A percentile compares a stretch with the other conserved stretches of the same genome.
phyloP scores from a whole-genome alignment of 2,888 invertebrate genomes.

The Priapulus caudatus region DNA sequence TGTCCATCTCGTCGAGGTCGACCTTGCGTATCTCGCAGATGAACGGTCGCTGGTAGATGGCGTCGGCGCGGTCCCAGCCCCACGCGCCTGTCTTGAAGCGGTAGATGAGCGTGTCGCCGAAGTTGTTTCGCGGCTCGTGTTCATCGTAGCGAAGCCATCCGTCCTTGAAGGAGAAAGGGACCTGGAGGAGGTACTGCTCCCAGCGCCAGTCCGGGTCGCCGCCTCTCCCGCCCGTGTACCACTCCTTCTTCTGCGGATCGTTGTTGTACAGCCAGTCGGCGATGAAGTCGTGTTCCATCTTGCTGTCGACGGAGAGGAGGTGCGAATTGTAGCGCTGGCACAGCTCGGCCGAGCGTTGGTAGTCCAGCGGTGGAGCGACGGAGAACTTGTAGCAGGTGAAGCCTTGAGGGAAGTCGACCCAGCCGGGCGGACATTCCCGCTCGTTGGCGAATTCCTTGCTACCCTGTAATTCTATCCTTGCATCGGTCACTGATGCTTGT shows the following conservation, averaged over 20 bases:
- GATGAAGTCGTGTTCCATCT: slow-evolving; percentile 77
- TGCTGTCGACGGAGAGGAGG: slow-evolving; percentile 60
- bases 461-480: too few relatives aligned
- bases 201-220: neutral
- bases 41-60: slow-evolving; percentile 21
- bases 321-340: slow-evolving; percentile 56
- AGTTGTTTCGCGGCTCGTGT: neutral
- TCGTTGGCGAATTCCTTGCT: too few relatives aligned
- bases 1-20: slow-evolving; percentile 26
- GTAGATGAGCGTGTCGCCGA: neutral
- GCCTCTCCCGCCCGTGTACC: too few relatives aligned
- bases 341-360: neutral
- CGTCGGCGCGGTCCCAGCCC: slow-evolving; percentile 24
- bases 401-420: neutral
- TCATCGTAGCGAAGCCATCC: neutral
- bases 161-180: neutral
- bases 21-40: slow-evolving; percentile 29
- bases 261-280: slow-evolving; percentile 63
- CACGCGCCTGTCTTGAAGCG: slow-evolving; percentile 15
- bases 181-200: neutral
- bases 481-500: too few relatives aligned
- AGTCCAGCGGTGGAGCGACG: neutral
- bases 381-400: neutral
- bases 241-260: slow-evolving; percentile 49
- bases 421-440: neutral